Evolutionary conservation across 1,140 invertebrate species (phyloP).

Genomic region (Calycopis cecrops): DNA sequence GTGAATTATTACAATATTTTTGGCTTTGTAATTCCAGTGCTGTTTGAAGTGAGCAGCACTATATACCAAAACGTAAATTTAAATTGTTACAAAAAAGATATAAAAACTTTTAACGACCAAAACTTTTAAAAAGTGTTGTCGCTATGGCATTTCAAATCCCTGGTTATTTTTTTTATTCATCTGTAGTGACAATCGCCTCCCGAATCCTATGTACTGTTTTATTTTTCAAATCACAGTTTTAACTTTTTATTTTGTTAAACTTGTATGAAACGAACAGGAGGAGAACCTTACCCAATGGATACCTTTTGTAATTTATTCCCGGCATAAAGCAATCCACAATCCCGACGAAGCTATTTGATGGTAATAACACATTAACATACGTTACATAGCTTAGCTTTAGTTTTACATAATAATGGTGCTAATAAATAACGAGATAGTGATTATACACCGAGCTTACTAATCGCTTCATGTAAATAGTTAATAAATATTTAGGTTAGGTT

Average conservation of each 20-base stretch:
- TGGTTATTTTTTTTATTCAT: not conserved
- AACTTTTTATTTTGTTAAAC: not conserved
- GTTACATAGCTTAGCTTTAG: slow-evolving; percentile 18
- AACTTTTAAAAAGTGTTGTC: too few species aligned
- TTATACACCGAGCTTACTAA: slow-evolving; percentile 15
- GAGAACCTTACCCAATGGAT: not conserved
- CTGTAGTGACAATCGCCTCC: not conserved
- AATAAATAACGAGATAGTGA: slow-evolving; percentile 11
- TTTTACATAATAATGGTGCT: slow-evolving; percentile 14
- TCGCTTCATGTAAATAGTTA: slow-evolving; percentile 10
- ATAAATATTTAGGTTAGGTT: not conserved
- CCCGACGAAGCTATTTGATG: slow-evolving; percentile 9
- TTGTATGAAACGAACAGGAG: slow-evolving; percentile 5
- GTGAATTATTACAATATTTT: too few species aligned
- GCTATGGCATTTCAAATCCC: too few species aligned
- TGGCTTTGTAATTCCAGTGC: too few species aligned
- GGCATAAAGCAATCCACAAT: slow-evolving; percentile 9
- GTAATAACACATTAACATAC: slow-evolving; percentile 16
- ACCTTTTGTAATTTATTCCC: slow-evolving; percentile 5
- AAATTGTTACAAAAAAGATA: too few species aligned
- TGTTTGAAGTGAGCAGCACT: too few species aligned
- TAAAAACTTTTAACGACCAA: too few species aligned
- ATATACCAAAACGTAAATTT: too few species aligned
- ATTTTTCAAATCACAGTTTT: not conserved
- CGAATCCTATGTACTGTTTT: not conserved